Evolutionary conservation across 2,888 invertebrate genomes (phyloP), one percentile per base, ranked within the genome.

Genomic region (Diplolepis rosae): DNA sequence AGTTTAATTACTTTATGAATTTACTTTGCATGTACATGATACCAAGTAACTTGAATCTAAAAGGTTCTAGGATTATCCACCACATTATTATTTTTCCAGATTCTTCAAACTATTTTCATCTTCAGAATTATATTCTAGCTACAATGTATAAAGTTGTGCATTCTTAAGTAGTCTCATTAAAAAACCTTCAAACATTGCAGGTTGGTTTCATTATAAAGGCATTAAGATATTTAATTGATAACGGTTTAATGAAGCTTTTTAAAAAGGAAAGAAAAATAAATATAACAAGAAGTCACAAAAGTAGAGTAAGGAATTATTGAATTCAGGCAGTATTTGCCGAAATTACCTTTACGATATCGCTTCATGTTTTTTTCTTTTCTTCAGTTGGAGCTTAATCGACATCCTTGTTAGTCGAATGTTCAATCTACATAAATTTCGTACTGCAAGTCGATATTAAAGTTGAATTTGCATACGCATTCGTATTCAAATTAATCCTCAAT

Each of bases 161-260:
- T 79, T 81, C 75, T 80, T 80, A 82, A 80, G 79, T 79, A 79
- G 75, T 75, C 76, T 83, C 82, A 84, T 84, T 82, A 81, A 79
- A 84, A 80, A 78, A 77, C 78, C 79, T 77, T 78, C 77, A 78
- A 77, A 76, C 7, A 50, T n/a, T 56, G 68, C 52, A 56, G 74
- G 69, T 80, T 76, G 75, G 78, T 82, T 81, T 80, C 77, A 72
- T 67, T 72, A 66, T 39, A 72, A 69, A 71, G 61, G 45, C 66
- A 32, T 28, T 68, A 6, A 28, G n/a, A 27, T 15, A 28, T n/a
- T 52, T n/a, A 27, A 52, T 27, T 27, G 28, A n/a, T 28, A 28
- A 52, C 7, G 13, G 13, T 28, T 27, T 28, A 52, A 52, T 52
- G n/a, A 52, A 11, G 52, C 13, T 51, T 51, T 5, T 27, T 24